phyloP scores from a whole-genome alignment of 2,113 vertebrate species.

The Lasiurus cinereus region DNA sequence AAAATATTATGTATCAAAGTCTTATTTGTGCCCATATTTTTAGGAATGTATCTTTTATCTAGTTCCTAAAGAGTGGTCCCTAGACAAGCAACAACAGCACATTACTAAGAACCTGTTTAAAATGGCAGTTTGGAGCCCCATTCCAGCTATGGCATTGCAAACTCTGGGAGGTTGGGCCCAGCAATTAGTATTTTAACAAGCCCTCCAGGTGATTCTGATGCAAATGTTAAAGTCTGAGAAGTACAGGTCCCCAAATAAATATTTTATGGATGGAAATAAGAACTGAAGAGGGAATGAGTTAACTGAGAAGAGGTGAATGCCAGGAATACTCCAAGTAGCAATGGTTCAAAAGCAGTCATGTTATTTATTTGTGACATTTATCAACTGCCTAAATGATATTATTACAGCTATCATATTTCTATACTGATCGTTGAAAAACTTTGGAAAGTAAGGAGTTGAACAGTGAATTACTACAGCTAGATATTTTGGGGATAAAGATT shows the following conservation, averaged over 20 bases:
- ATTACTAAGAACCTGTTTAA: neutral
- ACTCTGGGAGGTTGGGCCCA: neutral
- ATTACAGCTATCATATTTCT: neutral
- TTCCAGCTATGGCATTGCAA: neutral
- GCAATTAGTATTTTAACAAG: neutral
- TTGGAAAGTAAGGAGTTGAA: neutral
- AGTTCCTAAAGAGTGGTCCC: neutral
- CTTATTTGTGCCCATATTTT: neutral
- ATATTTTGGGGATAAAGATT: neutral
- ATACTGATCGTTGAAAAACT: neutral
- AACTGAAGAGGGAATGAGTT: neutral
- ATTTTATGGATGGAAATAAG: neutral
- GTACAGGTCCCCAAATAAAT: neutral
- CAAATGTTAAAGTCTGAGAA: neutral
- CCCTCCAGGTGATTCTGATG: neutral
- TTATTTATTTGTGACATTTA: neutral
- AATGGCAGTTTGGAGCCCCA: neutral
- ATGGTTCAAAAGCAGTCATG: neutral
- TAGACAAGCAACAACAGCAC: neutral
- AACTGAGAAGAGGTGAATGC: neutral
- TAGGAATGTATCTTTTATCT: neutral
- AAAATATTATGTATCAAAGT: neutral
- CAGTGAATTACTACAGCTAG: neutral
- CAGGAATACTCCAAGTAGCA: neutral
- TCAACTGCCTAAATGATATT: neutral